phyloP scores from a whole-genome alignment of 1,140 invertebrate species.

The Eufriesea mexicana region DNA sequence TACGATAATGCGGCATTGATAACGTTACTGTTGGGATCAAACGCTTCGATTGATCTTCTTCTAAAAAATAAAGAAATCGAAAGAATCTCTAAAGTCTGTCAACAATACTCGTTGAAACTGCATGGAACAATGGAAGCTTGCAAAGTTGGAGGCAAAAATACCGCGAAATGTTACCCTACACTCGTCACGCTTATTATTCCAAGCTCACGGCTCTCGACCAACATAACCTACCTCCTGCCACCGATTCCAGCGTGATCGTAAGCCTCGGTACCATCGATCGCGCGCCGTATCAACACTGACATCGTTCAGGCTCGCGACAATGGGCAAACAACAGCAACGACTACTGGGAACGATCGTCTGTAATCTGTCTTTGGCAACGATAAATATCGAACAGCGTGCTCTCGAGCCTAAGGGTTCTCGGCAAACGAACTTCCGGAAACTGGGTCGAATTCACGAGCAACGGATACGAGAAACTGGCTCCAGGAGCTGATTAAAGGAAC shows the following conservation, averaged over 20 bases:
- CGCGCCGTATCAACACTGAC: neutral
- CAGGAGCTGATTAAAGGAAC: constrained; percentile 2
- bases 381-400: neutral
- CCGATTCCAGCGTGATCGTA: neutral
- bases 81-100: neutral
- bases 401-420: neutral
- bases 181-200: neutral
- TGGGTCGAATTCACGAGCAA: neutral
- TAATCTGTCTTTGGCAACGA: constrained; percentile 8
- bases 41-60: neutral
- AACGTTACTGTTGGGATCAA: neutral
- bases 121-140: neutral
- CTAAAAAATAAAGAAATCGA: neutral
- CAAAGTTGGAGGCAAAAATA: neutral
- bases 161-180: neutral
- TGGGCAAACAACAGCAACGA: constrained; percentile 2
- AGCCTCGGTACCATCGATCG: neutral
- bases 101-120: neutral
- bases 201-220: neutral
- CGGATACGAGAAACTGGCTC: neutral
- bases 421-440: neutral
- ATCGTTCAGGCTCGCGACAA: neutral
- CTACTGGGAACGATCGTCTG: neutral
- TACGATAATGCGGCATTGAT: too few relatives aligned
- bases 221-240: neutral